phyloP scores from a whole-genome alignment of 1,140 invertebrate genomes.

The Tyrophagus putrescentiae region DNA sequence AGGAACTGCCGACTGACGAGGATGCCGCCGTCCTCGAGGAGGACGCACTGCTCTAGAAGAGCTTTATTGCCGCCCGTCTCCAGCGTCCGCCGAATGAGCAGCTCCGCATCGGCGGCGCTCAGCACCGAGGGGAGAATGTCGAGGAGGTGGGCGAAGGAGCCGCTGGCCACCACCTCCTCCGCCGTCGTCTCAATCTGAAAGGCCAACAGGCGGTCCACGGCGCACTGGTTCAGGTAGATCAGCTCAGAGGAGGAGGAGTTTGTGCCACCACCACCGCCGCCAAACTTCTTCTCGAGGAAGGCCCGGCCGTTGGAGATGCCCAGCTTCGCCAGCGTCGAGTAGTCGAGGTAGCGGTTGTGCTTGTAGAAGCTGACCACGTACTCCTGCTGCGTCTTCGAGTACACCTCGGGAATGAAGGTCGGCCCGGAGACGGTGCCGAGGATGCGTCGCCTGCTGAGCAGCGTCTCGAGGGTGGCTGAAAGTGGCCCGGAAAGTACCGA shows the following conservation, averaged over 20 bases:
- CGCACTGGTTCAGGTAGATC: conserved; percentile 55
- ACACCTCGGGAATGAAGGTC: conserved; percentile 73
- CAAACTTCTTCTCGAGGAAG: conserved; percentile 61
- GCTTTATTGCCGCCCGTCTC: conserved; percentile 22
- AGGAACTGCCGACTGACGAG: conserved; percentile 46
- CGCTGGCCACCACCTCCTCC: conserved; percentile 60
- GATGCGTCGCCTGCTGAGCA: conserved; percentile 50
- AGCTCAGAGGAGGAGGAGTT: conserved; percentile 36
- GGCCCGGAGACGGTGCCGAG: conserved; percentile 49
- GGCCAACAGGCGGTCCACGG: conserved; percentile 53
- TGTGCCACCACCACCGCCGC: conserved; percentile 44
- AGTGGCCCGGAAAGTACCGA: conserved; percentile 1
- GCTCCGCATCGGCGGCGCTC: conserved; percentile 25
- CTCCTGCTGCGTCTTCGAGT: conserved; percentile 67
- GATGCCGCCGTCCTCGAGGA: conserved; percentile 38
- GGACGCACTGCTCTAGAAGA: conserved; percentile 19
- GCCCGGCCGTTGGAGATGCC: conserved; percentile 69
- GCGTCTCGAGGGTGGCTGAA: conserved; percentile 46
- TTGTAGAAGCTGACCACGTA: conserved; percentile 83
- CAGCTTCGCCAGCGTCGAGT: conserved; percentile 67
- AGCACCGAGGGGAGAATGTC: conserved; percentile 30
- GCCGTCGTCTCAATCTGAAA: conserved; percentile 64
- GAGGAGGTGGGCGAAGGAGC: conserved; percentile 58
- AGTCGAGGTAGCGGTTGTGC: conserved; percentile 85
- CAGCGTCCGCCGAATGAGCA: conserved; percentile 24